phyloP scores from a whole-genome alignment of 2,113 vertebrate genomes.

The Phoenicopterus ruber region DNA sequence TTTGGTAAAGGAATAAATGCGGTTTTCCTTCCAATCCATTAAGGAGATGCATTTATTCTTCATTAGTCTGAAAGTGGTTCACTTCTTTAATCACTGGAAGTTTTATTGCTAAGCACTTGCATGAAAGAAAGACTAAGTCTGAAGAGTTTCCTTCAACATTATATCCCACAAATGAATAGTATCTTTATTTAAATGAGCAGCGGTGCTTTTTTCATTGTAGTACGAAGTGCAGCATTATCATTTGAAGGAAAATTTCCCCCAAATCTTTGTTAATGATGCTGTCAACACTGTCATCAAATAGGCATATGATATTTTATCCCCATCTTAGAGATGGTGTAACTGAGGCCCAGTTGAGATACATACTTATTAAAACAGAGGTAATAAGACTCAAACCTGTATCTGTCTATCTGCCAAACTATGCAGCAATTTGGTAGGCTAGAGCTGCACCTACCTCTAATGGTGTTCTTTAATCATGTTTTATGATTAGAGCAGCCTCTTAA shows the following conservation, averaged over 20 bases:
- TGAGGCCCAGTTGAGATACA: neutral
- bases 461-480: neutral
- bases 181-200: neutral
- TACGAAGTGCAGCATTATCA: neutral
- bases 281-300: neutral
- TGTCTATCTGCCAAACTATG: neutral
- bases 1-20: neutral
- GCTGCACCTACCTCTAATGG: neutral
- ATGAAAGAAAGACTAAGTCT: neutral
- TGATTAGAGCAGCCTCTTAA: neutral
- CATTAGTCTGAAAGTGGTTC: neutral
- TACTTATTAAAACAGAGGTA: neutral
- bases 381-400: neutral
- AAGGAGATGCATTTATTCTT: neutral
- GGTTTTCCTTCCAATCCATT: neutral
- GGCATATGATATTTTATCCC: neutral
- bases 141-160: neutral
- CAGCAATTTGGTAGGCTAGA: neutral
- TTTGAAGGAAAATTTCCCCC: neutral
- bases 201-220: neutral
- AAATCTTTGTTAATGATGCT: neutral
- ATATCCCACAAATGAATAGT: neutral
- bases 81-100: neutral
- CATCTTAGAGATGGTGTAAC: neutral
- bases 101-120: neutral